These are phyloP conservation scores for Tipula lateralis DNA, from an alignment of 2,888 invertebrate genomes.

Conservation along the genomic window DNA sequence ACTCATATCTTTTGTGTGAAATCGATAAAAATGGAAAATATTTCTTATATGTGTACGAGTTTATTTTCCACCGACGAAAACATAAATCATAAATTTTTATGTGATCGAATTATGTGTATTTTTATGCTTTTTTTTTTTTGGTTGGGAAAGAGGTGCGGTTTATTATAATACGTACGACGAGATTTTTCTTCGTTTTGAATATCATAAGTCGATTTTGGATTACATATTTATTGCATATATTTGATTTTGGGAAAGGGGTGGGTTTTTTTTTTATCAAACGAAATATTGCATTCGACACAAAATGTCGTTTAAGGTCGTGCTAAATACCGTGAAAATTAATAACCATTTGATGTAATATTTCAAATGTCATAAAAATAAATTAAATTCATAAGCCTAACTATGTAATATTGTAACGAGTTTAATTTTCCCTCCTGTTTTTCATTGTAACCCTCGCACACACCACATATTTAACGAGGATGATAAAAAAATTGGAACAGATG, in stretches of 20 bases:
- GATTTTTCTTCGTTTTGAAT: not conserved
- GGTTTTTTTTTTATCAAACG: not conserved
- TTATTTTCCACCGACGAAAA: not conserved
- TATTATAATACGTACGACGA: not conserved
- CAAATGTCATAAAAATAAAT: conserved; percentile 12
- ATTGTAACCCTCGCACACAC: not conserved
- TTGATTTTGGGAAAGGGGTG: too few relatives aligned
- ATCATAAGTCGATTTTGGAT: not conserved
- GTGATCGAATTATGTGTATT: conserved; percentile 7
- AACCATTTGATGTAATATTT: not conserved
- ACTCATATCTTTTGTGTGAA: conserved; percentile 3
- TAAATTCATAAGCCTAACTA: not conserved
- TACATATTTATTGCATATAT: not conserved
- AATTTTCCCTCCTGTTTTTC: not conserved
- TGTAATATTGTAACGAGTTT: not conserved
- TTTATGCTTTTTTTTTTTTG: not conserved
- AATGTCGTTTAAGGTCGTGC: not conserved
- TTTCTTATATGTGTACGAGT: not conserved
- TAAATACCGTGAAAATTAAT: conserved; percentile 5
- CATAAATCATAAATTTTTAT: not conserved
- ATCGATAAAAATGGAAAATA: not conserved
- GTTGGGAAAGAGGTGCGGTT: not conserved
- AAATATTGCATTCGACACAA: not conserved
- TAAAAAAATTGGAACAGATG: not conserved
- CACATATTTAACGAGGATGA: not conserved